Base-by-base conservation (phyloP, 2,888 invertebrate species). In the Drosophila kanekoi region DNA sequence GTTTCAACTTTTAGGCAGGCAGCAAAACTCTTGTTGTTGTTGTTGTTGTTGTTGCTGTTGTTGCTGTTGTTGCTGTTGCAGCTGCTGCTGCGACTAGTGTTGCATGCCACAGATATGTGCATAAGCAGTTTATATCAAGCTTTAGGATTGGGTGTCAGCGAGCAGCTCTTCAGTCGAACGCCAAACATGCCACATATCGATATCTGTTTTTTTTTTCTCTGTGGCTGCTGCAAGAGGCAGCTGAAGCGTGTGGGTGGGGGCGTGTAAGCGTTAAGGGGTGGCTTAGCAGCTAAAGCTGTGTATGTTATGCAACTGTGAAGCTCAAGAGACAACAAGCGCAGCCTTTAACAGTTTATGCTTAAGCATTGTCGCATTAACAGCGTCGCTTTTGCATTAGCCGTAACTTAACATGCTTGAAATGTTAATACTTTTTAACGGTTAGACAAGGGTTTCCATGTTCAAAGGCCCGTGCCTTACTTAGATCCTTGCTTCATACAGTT, bases 31-130 rank as follows among this genome's bases (percentile, higher is more conserved):
- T 51, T 72, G 18, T 37, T 62, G 35, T 18, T 56, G 53, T 18
- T 61, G 51, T 35, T 61, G 51, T 35, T 56, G 52, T 51, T 71
- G 18, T 35, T 62, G 40, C 13, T 45, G 53, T 18, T 61, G 51
- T 40, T 56, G 52, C 43, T 71, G 14, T 32, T 53, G 44, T 11
- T 47, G 23, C 9, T 35, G n/a, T n/a, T 61, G 13, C 38, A 16
- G 16, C 35, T 56, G 53, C 28, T 62, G 51, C 37, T 35, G 23
- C 10, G 8, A 18, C 11, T 43, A 32, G 37, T 32, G 61, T 45
- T 45, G 41, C 48, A 35, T 62, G 62, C 48, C 64, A 62, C 40
- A 20, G 41, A 43, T 43, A 41, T 41, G 65, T 49, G 51, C 49
- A 43, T 3, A 48, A 62, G 44, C 41, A 33, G 41, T 6, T 53